These are phyloP conservation scores for Drosophila anceps DNA, from an alignment of 2,888 invertebrate species.

Conservation along the genomic window DNA sequence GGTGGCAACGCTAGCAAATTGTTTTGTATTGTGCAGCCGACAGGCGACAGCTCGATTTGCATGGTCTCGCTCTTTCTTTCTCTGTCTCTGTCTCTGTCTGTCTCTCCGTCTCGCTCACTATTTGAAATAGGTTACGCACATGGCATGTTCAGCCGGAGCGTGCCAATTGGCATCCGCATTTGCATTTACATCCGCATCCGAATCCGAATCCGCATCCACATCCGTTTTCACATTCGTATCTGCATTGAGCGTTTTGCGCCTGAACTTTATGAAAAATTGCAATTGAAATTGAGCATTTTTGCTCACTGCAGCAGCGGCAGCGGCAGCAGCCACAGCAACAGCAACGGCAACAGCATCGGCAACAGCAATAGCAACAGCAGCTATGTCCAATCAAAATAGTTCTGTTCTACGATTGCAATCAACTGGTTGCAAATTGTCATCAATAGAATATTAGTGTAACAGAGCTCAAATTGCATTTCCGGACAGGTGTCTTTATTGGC, in stretches of 20 bases:
- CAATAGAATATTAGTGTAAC: slow-evolving; percentile 43
- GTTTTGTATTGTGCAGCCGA: slow-evolving; percentile 74
- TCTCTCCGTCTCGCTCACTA: slow-evolving; percentile 4
- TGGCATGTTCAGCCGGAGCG: slow-evolving; percentile 55
- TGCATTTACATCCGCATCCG: slow-evolving; percentile 31
- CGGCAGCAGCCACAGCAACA: neutral
- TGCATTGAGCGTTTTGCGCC: slow-evolving; percentile 23
- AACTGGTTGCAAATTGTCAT: slow-evolving; percentile 35
- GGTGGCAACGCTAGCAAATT: slow-evolving; percentile 67
- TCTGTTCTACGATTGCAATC: slow-evolving; percentile 56
- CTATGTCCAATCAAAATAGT: slow-evolving; percentile 67
- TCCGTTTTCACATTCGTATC: slow-evolving; percentile 19
- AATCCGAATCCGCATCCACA: slow-evolving; percentile 12
- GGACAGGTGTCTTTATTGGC: slow-evolving; percentile 36
- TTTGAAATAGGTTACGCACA: slow-evolving; percentile 77
- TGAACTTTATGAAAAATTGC: slow-evolving; percentile 56
- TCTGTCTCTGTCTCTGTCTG: slow-evolving; percentile 30
- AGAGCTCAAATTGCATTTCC: slow-evolving; percentile 48
- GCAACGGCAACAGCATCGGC: neutral
- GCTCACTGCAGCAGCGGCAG: slow-evolving; percentile 20
- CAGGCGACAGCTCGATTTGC: slow-evolving; percentile 78
- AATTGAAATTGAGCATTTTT: slow-evolving; percentile 51
- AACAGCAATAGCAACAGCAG: neutral
- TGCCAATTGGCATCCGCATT: slow-evolving; percentile 68
- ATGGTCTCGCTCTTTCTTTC: slow-evolving; percentile 23